Base-by-base conservation (phyloP, 2,797 vertebrate genomes). In the Linurgus olivaceus region DNA sequence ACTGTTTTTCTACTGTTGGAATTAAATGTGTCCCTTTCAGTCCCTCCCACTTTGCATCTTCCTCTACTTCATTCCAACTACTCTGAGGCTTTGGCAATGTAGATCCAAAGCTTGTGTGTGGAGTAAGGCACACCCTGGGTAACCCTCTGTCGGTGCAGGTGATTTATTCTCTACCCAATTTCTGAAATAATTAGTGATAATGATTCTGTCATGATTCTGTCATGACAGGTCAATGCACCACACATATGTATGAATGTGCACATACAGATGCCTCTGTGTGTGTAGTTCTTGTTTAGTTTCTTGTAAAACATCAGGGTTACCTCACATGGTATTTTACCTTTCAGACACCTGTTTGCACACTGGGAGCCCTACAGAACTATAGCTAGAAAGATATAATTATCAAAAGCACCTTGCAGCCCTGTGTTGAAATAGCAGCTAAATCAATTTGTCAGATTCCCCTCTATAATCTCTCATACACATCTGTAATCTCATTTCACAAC, bases 401-500 rank as follows among this genome's bases (percentile, higher is more conserved):
- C 33, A n/a, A 45, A 42, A 31, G 7, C 45, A 62, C 61, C 45
- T 59, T 54, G 19, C 47, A 52, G 59, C 28, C 63, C 28, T 20
- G 8, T 48, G n/a, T 40, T 88, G 76, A 76, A 94, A 79, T 40
- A 70, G 67, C 59, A 42, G 58, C 82, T 73, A 42, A 52, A 80
- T 51, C 29, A 59, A 52, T 93, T 74, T 87, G 81, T 44, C n/a
- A 73, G 76, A 24, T 78, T 88, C 38, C 72, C 48, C 42, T 58
- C 57, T 24, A 13, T 58, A 77, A 81, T 90, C 90, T 95, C 65
- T 50, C 35, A n/a, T 47, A 55, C 50, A 33, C 61, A 66, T 92
- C 65, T 62, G 38, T 80, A 72, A 68, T 55, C 91, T 85, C 61
- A 65, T 92, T 93, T 91, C 93, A 73, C 84, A 94, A 58, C 35